Conservation (phyloP, 2,888 invertebrate species). For the Limnephilus rhombicus region DNA sequence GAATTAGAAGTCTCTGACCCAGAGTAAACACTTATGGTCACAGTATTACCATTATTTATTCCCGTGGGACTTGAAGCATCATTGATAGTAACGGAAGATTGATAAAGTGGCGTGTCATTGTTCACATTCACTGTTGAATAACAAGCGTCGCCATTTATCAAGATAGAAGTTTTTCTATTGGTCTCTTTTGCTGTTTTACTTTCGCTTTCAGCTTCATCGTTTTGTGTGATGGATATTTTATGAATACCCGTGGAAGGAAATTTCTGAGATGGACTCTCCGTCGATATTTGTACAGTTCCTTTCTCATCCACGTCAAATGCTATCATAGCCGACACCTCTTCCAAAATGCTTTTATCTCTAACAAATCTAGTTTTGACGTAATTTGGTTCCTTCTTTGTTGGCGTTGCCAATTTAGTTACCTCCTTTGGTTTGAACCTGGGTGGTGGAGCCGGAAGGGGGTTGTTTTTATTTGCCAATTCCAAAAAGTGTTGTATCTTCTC, state of each 20-base stretch:
- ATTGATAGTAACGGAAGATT: slow-evolving; percentile 85
- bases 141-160: slow-evolving; percentile 86
- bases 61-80: slow-evolving; percentile 75
- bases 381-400: slow-evolving; percentile 73
- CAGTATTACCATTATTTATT: slow-evolving; percentile 78
- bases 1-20: slow-evolving; percentile 68
- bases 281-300: slow-evolving; percentile 61
- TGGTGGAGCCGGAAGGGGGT: slow-evolving; percentile 71
- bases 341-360: slow-evolving; percentile 70
- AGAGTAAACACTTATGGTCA: slow-evolving; percentile 78
- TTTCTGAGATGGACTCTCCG: slow-evolving; percentile 54
- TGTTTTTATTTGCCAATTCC: not conserved
- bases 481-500: not conserved
- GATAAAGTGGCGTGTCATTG: slow-evolving; percentile 83
- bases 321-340: slow-evolving; percentile 57
- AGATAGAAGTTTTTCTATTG: slow-evolving; percentile 83
- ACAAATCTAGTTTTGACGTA: slow-evolving; percentile 77
- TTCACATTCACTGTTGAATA: slow-evolving; percentile 87
- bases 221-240: slow-evolving; percentile 70
- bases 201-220: slow-evolving; percentile 72
- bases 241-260: slow-evolving; percentile 60
- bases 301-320: slow-evolving; percentile 62
- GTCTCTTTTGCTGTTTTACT: slow-evolving; percentile 71
- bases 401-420: slow-evolving; percentile 68
- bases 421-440: slow-evolving; percentile 74